These are phyloP conservation scores for Clytia hemisphaerica DNA, from an alignment of 30 jellyfish, hydroid and myxozoan genomes.

Conservation along the genomic window DNA sequence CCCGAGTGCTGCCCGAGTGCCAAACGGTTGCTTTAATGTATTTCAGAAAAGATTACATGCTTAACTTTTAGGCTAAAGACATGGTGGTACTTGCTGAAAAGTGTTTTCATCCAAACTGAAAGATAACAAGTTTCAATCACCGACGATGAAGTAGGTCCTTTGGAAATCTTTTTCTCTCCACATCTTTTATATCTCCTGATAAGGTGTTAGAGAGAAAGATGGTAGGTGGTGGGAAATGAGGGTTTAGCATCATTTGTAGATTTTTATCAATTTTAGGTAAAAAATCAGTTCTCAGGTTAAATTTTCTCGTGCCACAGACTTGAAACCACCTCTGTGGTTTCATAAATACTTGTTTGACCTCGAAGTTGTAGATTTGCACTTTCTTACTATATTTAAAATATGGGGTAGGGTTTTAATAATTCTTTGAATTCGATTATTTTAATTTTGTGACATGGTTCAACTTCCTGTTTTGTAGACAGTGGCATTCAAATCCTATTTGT, in stretches of 20 bases:
- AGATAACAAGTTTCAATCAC: constrained; percentile 81
- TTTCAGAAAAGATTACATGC: too few species aligned
- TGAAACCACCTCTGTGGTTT: too few species aligned
- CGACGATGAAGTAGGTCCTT: constrained; percentile 70
- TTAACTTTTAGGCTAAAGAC: constrained; percentile 80
- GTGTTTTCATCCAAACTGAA: constrained; percentile 58
- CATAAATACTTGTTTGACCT: too few species aligned
- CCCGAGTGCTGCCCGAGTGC: too few species aligned
- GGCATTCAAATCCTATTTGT: constrained; percentile 67
- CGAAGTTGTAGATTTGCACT: too few species aligned
- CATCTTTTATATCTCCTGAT: too few species aligned
- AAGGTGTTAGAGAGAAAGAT: too few species aligned
- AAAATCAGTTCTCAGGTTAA: not conserved
- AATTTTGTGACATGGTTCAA: not conserved
- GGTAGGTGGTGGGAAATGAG: too few species aligned
- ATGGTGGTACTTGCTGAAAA: constrained; percentile 85
- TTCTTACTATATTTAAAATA: too few species aligned
- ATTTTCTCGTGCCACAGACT: too few species aligned
- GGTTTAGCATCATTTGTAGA: too few species aligned
- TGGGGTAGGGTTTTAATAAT: not conserved
- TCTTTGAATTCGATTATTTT: not conserved
- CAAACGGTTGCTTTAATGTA: too few species aligned
- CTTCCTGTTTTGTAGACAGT: constrained; percentile 50
- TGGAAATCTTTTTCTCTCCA: not conserved
- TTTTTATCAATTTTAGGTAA: not conserved